These are phyloP conservation scores for Drosophila paramelanica DNA, from an alignment of 2,888 invertebrate species.

Conservation along the genomic window DNA sequence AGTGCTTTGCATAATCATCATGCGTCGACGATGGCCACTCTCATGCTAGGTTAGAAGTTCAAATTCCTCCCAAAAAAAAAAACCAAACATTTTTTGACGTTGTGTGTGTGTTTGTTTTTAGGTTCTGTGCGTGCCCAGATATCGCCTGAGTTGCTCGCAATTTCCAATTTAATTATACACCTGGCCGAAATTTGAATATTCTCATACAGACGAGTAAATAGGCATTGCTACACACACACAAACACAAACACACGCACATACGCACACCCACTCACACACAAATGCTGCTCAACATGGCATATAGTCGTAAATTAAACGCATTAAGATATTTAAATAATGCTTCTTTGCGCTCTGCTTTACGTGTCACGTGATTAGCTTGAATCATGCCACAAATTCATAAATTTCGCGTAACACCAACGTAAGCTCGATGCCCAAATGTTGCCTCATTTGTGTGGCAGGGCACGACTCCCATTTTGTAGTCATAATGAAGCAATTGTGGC, in stretches of 20 bases:
- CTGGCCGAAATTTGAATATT: constrained; percentile 73
- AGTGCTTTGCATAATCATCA: constrained; percentile 60
- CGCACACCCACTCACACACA: constrained; percentile 11
- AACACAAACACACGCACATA: not conserved
- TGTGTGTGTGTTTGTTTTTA: constrained; percentile 3
- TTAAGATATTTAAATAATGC: constrained; percentile 79
- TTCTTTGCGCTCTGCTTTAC: constrained; percentile 46
- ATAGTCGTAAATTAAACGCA: constrained; percentile 75
- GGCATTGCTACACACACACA: constrained; percentile 13
- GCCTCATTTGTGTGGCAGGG: constrained; percentile 4
- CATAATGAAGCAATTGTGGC: constrained; percentile 47
- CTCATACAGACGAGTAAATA: constrained; percentile 17
- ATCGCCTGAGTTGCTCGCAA: constrained; percentile 40
- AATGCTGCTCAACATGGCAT: constrained; percentile 56
- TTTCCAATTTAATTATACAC: constrained; percentile 78
- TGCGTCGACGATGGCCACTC: constrained; percentile 22
- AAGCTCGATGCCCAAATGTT: not conserved
- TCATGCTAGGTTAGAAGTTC: constrained; percentile 35
- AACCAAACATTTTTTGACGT: constrained; percentile 42
- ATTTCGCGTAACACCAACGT: constrained; percentile 55
- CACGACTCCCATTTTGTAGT: constrained; percentile 29
- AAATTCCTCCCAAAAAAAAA: constrained; percentile 33
- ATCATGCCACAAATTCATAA: constrained; percentile 76
- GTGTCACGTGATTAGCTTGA: constrained; percentile 68
- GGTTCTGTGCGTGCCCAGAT: constrained; percentile 58